Evolutionary conservation across 2,888 invertebrate genomes (phyloP), one percentile per base, ranked within the genome.

Genomic region (Abrostola tripartita): DNA sequence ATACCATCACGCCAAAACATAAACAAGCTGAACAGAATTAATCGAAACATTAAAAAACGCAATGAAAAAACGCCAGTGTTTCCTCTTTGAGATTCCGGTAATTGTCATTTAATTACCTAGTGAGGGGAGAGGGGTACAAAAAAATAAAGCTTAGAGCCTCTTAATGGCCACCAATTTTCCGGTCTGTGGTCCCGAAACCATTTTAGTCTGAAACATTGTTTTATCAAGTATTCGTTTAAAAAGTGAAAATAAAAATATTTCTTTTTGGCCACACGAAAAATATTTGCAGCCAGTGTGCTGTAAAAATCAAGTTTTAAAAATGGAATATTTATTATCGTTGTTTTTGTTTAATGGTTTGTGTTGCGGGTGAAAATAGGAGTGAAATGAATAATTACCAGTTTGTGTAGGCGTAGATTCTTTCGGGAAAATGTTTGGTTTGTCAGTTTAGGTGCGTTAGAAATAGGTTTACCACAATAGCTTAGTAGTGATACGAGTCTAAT

Each of bases 81-180:
- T 79, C 74, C 82, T 79, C 79, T 81, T 81, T 71, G 81, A 81
- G 86, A 88, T 85, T 87, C 83, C 78, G 85, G 90, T 92, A 91
- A 92, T 92, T 92, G 90, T 90, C 91, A 88, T 92, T 92, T 92
- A 92, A 92, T 92, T 92, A 91, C 92, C 88, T 82, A 83, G 83
- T 71, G 84, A 77, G 74, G 79, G 78, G 76, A 24, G 66, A 70
- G 72, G 78, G 77, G 73, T 67, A 68, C 61, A 76, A 85, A 88
- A 90, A 90, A 90, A 90, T 84, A 88, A 89, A 88, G 78, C 87
- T 82, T 81, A 81, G 79, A 88, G 86, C 84, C 82, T 88, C 81
- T 85, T 88, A 89, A 90, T 88, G 88, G 86, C 65, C 75, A 62
- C 86, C 88, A 90, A 90, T 90, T 90, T 90, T 86, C 84, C 88